A percentile compares a stretch with the other conserved stretches of the same genome.
These are phyloP conservation scores for Stenotaenia linearis DNA, from an alignment of 2,888 invertebrate species.

Conservation along the genomic window DNA sequence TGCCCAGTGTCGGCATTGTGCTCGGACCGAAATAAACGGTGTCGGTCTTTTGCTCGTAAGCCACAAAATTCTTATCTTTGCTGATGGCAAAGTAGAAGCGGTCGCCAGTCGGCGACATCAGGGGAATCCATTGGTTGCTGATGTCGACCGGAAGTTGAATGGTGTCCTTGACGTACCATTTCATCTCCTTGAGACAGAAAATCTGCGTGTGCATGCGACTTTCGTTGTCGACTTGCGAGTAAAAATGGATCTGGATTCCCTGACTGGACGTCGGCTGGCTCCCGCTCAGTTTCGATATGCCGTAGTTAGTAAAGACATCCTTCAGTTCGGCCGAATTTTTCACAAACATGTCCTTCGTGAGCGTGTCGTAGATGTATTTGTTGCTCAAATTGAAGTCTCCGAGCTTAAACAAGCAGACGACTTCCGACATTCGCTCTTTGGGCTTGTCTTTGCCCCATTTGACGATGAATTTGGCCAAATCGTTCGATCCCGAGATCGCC, in stretches of 20 bases:
- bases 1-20: slow-evolving; percentile 5
- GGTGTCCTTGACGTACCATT: slow-evolving; percentile 8
- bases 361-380: not conserved
- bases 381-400: not conserved
- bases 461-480: not conserved
- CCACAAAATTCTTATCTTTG: slow-evolving; percentile 7
- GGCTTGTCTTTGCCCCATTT: slow-evolving; percentile 4
- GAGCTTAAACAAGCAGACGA: not conserved
- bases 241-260: slow-evolving; percentile 3
- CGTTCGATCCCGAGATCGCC: not conserved
- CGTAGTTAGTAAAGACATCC: not conserved
- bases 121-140: not conserved
- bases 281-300: not conserved
- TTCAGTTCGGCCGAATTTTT: not conserved
- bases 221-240: not conserved
- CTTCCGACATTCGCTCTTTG: not conserved
- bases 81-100: slow-evolving; percentile 4
- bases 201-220: not conserved
- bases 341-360: slow-evolving; percentile 6
- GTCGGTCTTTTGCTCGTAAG: slow-evolving; percentile 1
- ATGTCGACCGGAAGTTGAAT: slow-evolving; percentile 7
- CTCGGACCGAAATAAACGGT: slow-evolving; percentile 10
- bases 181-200: not conserved
- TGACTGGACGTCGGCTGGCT: not conserved
- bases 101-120: not conserved